Percentiles rank a stretch among this genome's conserved stretches.
Evolutionary conservation across 2,888 invertebrate species (phyloP).

Genomic region (Anoncus sp.): DNA sequence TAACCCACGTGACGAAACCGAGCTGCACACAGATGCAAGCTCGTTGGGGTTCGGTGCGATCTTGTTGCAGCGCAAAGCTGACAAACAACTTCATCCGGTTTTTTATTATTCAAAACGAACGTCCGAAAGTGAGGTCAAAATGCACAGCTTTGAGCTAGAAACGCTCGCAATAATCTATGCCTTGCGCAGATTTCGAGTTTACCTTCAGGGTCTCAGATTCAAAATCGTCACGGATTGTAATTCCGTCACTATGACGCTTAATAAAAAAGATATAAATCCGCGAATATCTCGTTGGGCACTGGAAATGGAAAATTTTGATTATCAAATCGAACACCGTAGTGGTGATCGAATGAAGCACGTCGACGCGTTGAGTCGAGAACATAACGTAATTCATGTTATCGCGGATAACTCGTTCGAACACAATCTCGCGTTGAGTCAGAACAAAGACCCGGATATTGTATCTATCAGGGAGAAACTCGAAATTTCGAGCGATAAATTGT

Average conservation of each 20-base stretch:
- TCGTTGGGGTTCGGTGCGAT: slow-evolving; percentile 62
- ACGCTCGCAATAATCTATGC: slow-evolving; percentile 64
- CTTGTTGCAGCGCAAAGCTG: slow-evolving; percentile 53
- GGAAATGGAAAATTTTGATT: slow-evolving; percentile 69
- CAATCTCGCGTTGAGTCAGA: slow-evolving; percentile 57
- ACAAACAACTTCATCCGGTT: too few species aligned
- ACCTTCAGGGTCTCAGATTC: slow-evolving; percentile 59
- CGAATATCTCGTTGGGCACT: slow-evolving; percentile 73
- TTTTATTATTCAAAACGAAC: too few species aligned
- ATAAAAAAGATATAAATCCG: slow-evolving; percentile 57
- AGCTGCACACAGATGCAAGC: slow-evolving; percentile 24
- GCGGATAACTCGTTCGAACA: slow-evolving; percentile 61
- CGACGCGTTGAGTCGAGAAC: slow-evolving; percentile 68
- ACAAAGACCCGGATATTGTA: slow-evolving; percentile 39
- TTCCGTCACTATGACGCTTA: slow-evolving; percentile 67
- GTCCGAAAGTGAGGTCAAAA: slow-evolving; percentile 56
- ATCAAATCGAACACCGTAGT: slow-evolving; percentile 66
- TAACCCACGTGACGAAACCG: slow-evolving; percentile 48
- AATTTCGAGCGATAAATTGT: too few species aligned
- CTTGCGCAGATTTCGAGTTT: too few species aligned
- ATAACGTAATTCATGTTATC: slow-evolving; percentile 46
- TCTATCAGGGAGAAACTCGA: slow-evolving; percentile 46
- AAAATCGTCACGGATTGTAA: slow-evolving; percentile 74
- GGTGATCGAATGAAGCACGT: slow-evolving; percentile 54
- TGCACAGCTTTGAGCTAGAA: slow-evolving; percentile 75